These are phyloP conservation scores for Spodoptera littoralis DNA, from an alignment of 2,888 invertebrate genomes.

Conservation along the genomic window DNA sequence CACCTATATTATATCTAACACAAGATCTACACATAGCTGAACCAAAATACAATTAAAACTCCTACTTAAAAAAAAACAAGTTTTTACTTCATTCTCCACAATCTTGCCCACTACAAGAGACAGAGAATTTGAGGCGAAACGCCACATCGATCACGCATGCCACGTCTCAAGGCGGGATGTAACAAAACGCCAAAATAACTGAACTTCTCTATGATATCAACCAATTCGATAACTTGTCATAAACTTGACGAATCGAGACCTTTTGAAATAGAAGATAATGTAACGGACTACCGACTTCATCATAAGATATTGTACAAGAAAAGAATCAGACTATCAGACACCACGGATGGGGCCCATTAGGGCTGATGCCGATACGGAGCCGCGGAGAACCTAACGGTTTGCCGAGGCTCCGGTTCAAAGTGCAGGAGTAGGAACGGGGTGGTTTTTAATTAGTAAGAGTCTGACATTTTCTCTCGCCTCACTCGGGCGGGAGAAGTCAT, in stretches of 20 bases:
- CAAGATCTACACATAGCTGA: no score
- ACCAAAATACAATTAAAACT: no score
- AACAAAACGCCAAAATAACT: slow-evolving; percentile 61
- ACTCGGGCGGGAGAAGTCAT: no score
- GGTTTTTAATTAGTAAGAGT: no score
- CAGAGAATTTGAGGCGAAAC: slow-evolving; percentile 9
- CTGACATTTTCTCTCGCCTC: no score
- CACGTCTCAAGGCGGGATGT: slow-evolving; percentile 61
- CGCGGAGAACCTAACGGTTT: no score
- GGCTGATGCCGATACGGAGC: no score
- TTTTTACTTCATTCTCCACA: neutral
- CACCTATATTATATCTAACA: no score
- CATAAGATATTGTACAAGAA: slow-evolving; percentile 5
- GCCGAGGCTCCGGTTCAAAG: no score
- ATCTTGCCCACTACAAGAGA: slow-evolving; percentile 12
- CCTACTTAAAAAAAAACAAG: neutral
- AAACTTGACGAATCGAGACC: slow-evolving; percentile 58
- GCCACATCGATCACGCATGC: slow-evolving; percentile 37
- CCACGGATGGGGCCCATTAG: no score
- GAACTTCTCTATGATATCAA: slow-evolving; percentile 13
- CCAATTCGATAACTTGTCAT: slow-evolving; percentile 51
- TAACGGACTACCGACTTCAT: slow-evolving; percentile 14
- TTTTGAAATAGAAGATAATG: slow-evolving; percentile 30
- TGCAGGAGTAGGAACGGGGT: no score
- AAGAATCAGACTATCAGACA: no score